Evolutionary conservation across 2,797 vertebrate genomes (phyloP).

Genomic region (Eupleurogrammus muticus): DNA sequence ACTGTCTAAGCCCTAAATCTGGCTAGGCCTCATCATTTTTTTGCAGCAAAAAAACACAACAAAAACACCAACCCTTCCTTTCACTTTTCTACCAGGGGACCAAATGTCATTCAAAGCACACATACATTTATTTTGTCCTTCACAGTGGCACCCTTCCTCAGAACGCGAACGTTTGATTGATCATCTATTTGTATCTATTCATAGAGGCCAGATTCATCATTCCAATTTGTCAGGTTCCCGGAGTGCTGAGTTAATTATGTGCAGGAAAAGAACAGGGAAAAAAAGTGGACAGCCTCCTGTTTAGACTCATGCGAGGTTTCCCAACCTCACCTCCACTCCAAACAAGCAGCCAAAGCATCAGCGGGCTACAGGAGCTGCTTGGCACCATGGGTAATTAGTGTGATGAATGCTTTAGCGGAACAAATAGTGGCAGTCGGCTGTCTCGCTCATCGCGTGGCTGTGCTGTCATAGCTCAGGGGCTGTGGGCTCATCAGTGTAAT

Average conservation of each 20-base stretch:
- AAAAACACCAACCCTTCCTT: conserved; percentile 26
- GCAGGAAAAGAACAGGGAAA: conserved; percentile 57
- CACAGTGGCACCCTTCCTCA: conserved; percentile 54
- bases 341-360: conserved; percentile 69
- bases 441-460: conserved; percentile 69
- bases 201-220: conserved; percentile 78
- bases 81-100: conserved; percentile 34
- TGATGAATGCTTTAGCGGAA: conserved; percentile 81
- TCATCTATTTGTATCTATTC: conserved; percentile 76
- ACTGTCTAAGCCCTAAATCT: conserved; percentile 17
- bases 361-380: conserved; percentile 64
- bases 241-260: conserved; percentile 75
- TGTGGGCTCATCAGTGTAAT: conserved; percentile 78
- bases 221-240: conserved; percentile 79
- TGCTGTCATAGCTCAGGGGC: conserved; percentile 74
- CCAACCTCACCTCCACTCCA: conserved; percentile 64
- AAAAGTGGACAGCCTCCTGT: conserved; percentile 60
- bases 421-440: conserved; percentile 79
- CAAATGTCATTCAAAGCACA: conserved; percentile 66
- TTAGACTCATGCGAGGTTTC: conserved; percentile 72
- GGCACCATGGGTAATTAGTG: conserved; percentile 80
- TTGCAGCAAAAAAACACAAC: conserved; percentile 34
- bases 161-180: conserved; percentile 69
- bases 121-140: conserved; percentile 58
- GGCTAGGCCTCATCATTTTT: conserved; percentile 26